Conservation (phyloP, 2,797 vertebrate species). For the Oryzias dopingdopingensis region DNA sequence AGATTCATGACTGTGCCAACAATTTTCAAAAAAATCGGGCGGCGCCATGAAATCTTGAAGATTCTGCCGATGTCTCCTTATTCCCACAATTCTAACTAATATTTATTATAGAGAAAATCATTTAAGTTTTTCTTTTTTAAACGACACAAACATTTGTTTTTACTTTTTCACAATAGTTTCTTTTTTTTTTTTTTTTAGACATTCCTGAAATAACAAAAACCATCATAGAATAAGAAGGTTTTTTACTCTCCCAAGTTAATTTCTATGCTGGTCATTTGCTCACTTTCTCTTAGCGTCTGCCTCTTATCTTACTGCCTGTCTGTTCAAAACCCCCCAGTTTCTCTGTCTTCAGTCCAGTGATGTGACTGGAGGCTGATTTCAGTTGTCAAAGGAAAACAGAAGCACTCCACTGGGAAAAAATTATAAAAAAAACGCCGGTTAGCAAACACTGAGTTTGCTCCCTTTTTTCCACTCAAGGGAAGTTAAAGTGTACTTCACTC, state of each 20-base stretch:
- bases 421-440: constrained; percentile 30
- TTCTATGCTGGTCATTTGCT: constrained; percentile 26
- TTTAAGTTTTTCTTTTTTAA: no score
- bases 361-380: constrained; percentile 19
- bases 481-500: constrained; percentile 26
- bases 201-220: neutral
- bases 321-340: constrained; percentile 12
- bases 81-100: no score
- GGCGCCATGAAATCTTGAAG: no score
- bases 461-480: constrained; percentile 22
- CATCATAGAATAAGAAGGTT: neutral
- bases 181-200: no score
- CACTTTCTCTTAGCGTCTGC: constrained; percentile 10
- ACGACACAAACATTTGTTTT: no score
- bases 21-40: no score
- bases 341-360: constrained; percentile 26
- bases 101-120: no score
- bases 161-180: no score
- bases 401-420: constrained; percentile 32
- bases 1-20: no score
- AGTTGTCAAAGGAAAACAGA: constrained; percentile 51
- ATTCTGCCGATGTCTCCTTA: no score
- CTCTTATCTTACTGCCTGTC: constrained; percentile 16
- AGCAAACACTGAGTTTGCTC: constrained; percentile 18
- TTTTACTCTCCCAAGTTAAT: constrained; percentile 21